Base-by-base conservation (phyloP, 2,797 vertebrate species). In the Anas flavirostris region DNA sequence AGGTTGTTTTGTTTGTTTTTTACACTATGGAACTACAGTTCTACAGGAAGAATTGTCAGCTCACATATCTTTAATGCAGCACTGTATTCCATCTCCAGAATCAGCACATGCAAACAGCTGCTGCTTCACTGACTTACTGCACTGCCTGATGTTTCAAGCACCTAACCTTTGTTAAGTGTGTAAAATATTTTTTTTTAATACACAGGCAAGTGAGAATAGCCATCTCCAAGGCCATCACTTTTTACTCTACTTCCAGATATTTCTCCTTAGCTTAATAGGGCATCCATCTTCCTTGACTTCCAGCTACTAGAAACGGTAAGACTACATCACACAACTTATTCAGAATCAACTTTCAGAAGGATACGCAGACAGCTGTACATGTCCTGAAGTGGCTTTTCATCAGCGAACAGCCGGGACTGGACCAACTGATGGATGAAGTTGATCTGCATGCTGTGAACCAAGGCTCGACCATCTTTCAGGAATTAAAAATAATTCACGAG, bases 361-460 rank as follows among this genome's bases (percentile, higher is more conserved):
- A 99, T 99, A 99, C 99, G 99, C 89, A 99, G 96, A 96, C 99
- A 99, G 98, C 97, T 99, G 98, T 99, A 99, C 99, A 99, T 99
- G 97, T 99, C 99, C 97, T 99, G 99, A 75, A 99, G 98, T 21
- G 99, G 99, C 91, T 99, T 99, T 93, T 99, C 99, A 97, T 99
- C 99, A 77, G 99, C 99, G 97, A 99, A 99, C 56, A 99, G 98
- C n/a, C 99, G 98, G 16, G 99, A 99, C 96, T 99, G 99, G 39
- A 99, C 99, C 97, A 99, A 86, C 93, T 99, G 99, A 69, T 99
- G 99, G 97, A 99, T 99, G 97, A 99, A 99, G 97, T 98, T 99
- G 92, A 99, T 98, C 97, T 99, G 99, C 98, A 99, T 98, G 97
- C 99, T 99, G 97, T 99, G 99, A 87, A 99, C 99, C 97, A 99